Percentiles rank a stretch among this genome's conserved stretches.
Evolutionary conservation across 2,113 vertebrate species (phyloP).

Genomic region (Saguinus imperator): DNA sequence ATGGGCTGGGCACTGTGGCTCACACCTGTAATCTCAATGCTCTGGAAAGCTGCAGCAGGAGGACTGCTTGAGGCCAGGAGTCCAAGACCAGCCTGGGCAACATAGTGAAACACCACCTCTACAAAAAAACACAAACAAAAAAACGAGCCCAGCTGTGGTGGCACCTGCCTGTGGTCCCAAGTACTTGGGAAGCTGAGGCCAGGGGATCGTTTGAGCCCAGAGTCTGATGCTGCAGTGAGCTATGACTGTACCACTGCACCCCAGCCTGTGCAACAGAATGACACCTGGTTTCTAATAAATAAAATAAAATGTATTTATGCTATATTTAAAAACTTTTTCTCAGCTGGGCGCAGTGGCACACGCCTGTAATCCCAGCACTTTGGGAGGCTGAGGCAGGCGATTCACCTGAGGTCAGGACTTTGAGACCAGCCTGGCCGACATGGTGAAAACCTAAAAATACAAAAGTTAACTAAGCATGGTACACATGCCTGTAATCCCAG

Average conservation of each 20-base stretch:
- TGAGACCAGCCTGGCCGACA: too few species aligned
- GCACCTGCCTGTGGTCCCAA: background rate
- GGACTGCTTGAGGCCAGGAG: background rate
- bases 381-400: too few species aligned
- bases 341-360: too few species aligned
- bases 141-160: background rate
- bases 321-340: too few species aligned
- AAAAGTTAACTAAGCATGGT: too few species aligned
- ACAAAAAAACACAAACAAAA: background rate
- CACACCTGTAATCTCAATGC: background rate
- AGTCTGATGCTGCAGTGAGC: background rate
- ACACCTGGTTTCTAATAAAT: too few species aligned
- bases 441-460: too few species aligned
- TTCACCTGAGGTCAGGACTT: too few species aligned
- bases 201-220: background rate
- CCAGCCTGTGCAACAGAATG: background rate
- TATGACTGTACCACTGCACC: background rate
- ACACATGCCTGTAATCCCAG: too few species aligned
- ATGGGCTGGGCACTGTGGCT: background rate
- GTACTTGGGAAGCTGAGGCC: background rate
- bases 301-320: too few species aligned
- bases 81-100: background rate
- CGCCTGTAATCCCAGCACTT: too few species aligned
- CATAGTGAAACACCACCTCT: background rate
- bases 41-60: background rate